A percentile compares a stretch with the other conserved stretches of the same genome.
Conservation (phyloP, 2,888 invertebrate species). For the Lepetodrilus schrolli region DNA sequence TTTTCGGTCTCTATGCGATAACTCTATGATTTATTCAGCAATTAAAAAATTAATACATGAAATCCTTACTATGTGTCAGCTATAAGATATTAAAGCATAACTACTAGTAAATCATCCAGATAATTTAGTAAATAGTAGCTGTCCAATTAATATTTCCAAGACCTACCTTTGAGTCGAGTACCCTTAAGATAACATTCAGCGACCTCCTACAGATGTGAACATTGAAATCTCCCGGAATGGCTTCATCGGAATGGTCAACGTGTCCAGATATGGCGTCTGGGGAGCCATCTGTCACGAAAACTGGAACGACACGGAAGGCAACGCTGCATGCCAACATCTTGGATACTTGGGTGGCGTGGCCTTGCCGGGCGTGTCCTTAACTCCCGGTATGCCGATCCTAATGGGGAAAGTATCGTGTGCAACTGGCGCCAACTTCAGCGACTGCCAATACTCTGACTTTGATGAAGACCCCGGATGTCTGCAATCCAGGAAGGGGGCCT, state of each 20-base stretch:
- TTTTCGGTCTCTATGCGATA: too few relatives aligned
- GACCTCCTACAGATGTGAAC: background rate
- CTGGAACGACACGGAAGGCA: constrained; percentile 78
- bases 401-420: constrained; percentile 50
- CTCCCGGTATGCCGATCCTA: constrained; percentile 42
- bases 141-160: too few relatives aligned
- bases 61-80: too few relatives aligned
- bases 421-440: constrained; percentile 42
- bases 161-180: too few relatives aligned
- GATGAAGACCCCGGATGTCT: constrained; percentile 47
- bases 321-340: constrained; percentile 57
- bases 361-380: constrained; percentile 23
- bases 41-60: too few relatives aligned
- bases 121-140: too few relatives aligned
- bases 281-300: constrained; percentile 77
- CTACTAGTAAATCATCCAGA: too few relatives aligned
- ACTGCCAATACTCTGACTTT: constrained; percentile 47
- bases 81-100: too few relatives aligned
- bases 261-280: constrained; percentile 64
- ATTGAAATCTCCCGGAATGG: background rate
- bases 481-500: constrained; percentile 42
- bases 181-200: too few relatives aligned
- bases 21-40: too few relatives aligned
- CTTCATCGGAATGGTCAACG: constrained; percentile 48
- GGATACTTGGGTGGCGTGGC: constrained; percentile 68